phyloP scores from a whole-genome alignment of 2,888 invertebrate genomes.

The Hirtodrosophila confusa region DNA sequence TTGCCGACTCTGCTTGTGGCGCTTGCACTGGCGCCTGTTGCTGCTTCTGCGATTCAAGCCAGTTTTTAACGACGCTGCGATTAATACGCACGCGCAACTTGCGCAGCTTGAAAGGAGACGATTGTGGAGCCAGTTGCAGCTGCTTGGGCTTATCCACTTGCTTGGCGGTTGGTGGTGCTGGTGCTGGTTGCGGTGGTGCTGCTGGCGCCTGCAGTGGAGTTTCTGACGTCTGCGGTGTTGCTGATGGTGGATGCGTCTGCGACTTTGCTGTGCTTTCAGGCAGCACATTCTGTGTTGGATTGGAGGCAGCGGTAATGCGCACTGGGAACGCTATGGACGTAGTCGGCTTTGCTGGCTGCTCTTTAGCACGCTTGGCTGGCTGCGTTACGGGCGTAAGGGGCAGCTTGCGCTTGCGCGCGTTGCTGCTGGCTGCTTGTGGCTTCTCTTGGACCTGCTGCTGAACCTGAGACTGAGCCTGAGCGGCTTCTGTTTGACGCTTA shows the following conservation, averaged over 20 bases:
- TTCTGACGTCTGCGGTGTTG: not conserved
- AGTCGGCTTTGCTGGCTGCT: not conserved
- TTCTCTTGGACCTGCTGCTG: too few relatives aligned
- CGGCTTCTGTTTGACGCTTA: not conserved
- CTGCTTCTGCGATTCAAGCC: conserved; percentile 2
- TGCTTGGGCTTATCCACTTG: not conserved
- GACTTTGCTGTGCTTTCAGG: not conserved
- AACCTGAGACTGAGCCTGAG: not conserved
- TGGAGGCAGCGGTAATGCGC: conserved; percentile 44
- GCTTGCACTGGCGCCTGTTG: not conserved
- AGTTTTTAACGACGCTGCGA: conserved; percentile 38
- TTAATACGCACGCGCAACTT: conserved; percentile 61
- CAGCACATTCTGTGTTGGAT: not conserved
- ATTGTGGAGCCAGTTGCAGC: not conserved
- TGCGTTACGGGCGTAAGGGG: not conserved
- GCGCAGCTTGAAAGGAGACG: conserved; percentile 23
- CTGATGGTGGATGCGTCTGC: not conserved
- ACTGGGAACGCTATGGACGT: conserved; percentile 38
- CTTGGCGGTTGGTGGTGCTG: not conserved
- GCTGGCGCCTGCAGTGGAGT: not conserved
- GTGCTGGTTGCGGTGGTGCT: too few relatives aligned
- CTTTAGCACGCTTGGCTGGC: conserved; percentile 27
- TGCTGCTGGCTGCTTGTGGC: too few relatives aligned
- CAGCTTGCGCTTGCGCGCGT: conserved; percentile 37
- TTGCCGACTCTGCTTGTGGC: too few relatives aligned